phyloP scores from a whole-genome alignment of 2,797 vertebrate genomes.

The Rhinogobio ventralis region DNA sequence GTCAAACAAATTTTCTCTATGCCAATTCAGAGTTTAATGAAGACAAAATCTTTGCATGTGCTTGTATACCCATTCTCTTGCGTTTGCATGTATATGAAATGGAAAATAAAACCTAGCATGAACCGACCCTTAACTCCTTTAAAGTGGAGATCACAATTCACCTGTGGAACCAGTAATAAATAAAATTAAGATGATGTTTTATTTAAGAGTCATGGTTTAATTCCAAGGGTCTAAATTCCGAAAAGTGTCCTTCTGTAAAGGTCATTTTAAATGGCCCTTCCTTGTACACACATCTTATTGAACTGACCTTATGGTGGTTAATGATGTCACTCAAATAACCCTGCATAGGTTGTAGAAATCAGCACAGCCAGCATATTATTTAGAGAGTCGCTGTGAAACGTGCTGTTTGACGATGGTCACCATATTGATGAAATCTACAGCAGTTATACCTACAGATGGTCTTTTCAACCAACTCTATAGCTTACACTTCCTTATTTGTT shows the following conservation, averaged over 20 bases:
- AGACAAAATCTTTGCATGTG: conserved; percentile 31
- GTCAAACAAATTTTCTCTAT: neutral
- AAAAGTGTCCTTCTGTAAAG: neutral
- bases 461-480: neutral
- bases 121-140: conserved; percentile 7
- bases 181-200: neutral
- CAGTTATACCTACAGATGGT: conserved; percentile 2
- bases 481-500: neutral
- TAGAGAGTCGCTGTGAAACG: neutral
- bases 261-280: conserved; percentile 1
- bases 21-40: neutral
- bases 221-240: neutral
- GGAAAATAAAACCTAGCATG: conserved; percentile 9
- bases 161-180: neutral
- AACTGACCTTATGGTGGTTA: conserved; percentile 1
- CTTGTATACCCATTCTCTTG: conserved; percentile 26
- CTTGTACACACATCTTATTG: neutral
- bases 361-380: neutral
- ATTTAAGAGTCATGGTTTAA: neutral
- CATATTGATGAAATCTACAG: conserved; percentile 4
- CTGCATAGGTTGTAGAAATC: neutral
- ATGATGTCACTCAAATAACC: neutral
- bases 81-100: conserved; percentile 32
- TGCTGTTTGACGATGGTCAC: neutral
- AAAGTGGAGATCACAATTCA: neutral